These are phyloP conservation scores for Diploscapter pachys DNA, from an alignment of 1,140 invertebrate species.

Conservation along the genomic window DNA sequence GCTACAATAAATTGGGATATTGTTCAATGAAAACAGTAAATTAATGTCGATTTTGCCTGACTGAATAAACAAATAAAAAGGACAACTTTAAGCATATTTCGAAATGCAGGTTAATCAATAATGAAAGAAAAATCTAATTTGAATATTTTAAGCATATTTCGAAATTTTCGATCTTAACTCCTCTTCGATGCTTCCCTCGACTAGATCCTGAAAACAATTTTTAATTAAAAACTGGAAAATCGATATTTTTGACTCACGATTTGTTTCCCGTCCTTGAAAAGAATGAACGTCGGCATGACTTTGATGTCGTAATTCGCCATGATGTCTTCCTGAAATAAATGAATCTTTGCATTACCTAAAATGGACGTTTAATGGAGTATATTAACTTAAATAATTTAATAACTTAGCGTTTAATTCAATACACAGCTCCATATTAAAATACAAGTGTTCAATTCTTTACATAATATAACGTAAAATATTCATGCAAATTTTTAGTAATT, in stretches of 20 bases:
- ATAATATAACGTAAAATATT: not conserved
- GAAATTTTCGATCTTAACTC: conserved; percentile 35
- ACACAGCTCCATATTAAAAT: too few relatives aligned
- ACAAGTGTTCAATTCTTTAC: not conserved
- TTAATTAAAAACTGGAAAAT: conserved; percentile 3
- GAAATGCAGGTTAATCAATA: too few relatives aligned
- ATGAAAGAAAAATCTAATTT: too few relatives aligned
- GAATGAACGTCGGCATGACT: conserved; percentile 57
- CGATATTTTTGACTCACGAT: conserved; percentile 42
- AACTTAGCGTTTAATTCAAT: not conserved
- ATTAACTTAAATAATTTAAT: not conserved
- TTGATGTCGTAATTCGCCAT: conserved; percentile 51
- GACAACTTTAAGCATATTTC: too few relatives aligned
- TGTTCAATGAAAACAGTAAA: too few relatives aligned
- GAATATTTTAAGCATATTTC: too few relatives aligned
- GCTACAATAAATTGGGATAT: too few relatives aligned
- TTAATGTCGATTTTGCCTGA: too few relatives aligned
- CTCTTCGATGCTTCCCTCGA: conserved; percentile 46
- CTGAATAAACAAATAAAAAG: too few relatives aligned
- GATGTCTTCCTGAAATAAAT: conserved; percentile 42
- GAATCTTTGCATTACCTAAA: not conserved
- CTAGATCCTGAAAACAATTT: not conserved
- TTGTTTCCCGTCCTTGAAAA: conserved; percentile 49
- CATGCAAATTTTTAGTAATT: conserved; percentile 2
- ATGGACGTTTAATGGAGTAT: not conserved